Conservation (phyloP, 2,113 vertebrate species). For the Oncorhynchus keta region DNA sequence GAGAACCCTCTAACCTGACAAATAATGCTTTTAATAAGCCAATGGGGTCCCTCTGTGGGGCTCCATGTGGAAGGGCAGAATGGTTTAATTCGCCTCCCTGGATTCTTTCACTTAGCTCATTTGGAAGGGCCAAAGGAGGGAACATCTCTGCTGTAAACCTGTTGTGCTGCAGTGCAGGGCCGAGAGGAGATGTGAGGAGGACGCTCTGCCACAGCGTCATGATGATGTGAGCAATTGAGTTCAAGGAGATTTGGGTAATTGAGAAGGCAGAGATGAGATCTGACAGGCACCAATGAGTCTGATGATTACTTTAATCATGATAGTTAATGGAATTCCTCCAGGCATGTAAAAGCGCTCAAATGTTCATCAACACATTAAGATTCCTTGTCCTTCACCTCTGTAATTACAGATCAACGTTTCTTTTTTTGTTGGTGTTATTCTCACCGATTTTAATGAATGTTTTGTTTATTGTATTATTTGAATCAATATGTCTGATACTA, state of each 20-base stretch:
- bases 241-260: constrained; percentile 77
- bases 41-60: constrained; percentile 46
- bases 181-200: constrained; percentile 8
- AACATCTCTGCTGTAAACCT: neutral
- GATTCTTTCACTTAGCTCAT: constrained; percentile 37
- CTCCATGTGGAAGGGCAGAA: constrained; percentile 34
- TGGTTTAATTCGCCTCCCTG: constrained; percentile 36
- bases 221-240: constrained; percentile 72
- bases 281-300: constrained; percentile 77
- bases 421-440: neutral
- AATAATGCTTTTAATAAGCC: constrained; percentile 62
- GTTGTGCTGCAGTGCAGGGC: constrained; percentile 33
- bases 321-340: constrained; percentile 77
- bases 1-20: constrained; percentile 33
- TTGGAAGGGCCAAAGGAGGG: constrained; percentile 8
- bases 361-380: constrained; percentile 66
- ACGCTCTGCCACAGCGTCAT: constrained; percentile 42
- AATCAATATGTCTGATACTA: neutral
- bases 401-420: constrained; percentile 56
- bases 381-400: constrained; percentile 29
- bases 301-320: constrained; percentile 78
- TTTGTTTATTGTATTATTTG: neutral
- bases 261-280: constrained; percentile 77
- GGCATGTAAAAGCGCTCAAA: constrained; percentile 73
- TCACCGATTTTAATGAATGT: neutral